Percentiles rank a stretch among this genome's conserved stretches.
Conservation (phyloP, 2,888 invertebrate species). For the Icerya purchasi region DNA sequence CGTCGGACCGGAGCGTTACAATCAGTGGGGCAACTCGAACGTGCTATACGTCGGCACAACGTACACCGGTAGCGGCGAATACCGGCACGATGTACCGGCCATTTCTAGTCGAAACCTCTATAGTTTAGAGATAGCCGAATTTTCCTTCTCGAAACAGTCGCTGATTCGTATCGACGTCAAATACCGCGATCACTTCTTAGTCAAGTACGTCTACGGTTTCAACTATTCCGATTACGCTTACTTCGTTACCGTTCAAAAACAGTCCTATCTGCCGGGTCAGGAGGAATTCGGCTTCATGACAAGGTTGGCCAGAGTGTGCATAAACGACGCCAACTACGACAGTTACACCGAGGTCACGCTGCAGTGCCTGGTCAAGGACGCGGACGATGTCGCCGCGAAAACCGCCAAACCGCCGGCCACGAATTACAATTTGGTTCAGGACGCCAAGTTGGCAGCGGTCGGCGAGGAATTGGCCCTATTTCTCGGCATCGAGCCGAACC, state of each 20-base stretch:
- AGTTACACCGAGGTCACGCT: constrained; percentile 92
- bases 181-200: constrained; percentile 81
- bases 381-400: constrained; percentile 27
- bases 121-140: constrained; percentile 57
- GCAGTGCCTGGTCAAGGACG: constrained; percentile 52
- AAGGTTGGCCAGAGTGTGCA: constrained; percentile 76
- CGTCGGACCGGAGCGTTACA: constrained; percentile 72
- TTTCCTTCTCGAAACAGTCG: constrained; percentile 65
- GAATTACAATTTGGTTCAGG: constrained; percentile 76
- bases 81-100: constrained; percentile 77
- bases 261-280: constrained; percentile 66
- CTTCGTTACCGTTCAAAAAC: constrained; percentile 84
- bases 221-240: constrained; percentile 88
- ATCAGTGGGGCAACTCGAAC: constrained; percentile 59
- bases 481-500: constrained; percentile 56
- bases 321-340: constrained; percentile 83
- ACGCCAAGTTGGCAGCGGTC: constrained; percentile 70
- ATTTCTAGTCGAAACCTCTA: constrained; percentile 69
- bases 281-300: constrained; percentile 80
- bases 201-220: constrained; percentile 92
- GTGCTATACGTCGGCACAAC: constrained; percentile 83
- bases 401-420: constrained; percentile 1
- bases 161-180: constrained; percentile 73
- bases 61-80: constrained; percentile 76
- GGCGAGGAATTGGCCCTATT: constrained; percentile 63